Evolutionary conservation across 2,113 vertebrate genomes (phyloP), one percentile per base, ranked within the genome.

Genomic region (Oreotrochilus melanogaster): DNA sequence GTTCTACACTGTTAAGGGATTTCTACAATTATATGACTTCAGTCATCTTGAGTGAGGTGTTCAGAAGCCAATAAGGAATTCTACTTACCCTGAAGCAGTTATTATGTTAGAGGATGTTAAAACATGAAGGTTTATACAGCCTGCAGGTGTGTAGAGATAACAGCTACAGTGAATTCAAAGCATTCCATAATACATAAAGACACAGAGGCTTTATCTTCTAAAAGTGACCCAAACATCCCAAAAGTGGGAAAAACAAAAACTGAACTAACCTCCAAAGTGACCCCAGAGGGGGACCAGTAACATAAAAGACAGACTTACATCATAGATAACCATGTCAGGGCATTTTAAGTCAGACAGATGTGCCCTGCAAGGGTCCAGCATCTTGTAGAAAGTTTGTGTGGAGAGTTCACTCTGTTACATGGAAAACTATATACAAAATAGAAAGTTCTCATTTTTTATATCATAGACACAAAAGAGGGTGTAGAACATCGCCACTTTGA

Each of bases 381-480:
- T 43, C 21, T 81, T 3, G 0, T 10, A 83, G 21, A 47, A 86
- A 43, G 7, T 50, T 79, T 2, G 0, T 33, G 14, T 0, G 1
- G 14, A 70, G 2, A 75, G n/a, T 56, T 51, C 31, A 35, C 1
- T 1, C 10, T 78, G 11, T 28, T 89, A 22, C 51, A 31, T 64
- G 30, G 25, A 45, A 78, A 65, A 78, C 2, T n/a, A 47, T 1
- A 0, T 24, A 39, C 8, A 42, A 3, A 6, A 51, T 2, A 10
- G 28, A 12, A 70, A 35, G 8, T 10, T 82, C 22, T 82, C 10
- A 66, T 1, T 51, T 50, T 74, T 58, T 50, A 11, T 14, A 39
- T 57, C 2, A 58, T 4, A 53, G 61, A 76, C 4, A 48, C 0
- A 1, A 21, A 62, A 65, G 10, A 51, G 4, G 28, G 0, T 3